Conservation (phyloP, 2,797 vertebrate genomes). For the Cynodonichthys magdalenae region DNA sequence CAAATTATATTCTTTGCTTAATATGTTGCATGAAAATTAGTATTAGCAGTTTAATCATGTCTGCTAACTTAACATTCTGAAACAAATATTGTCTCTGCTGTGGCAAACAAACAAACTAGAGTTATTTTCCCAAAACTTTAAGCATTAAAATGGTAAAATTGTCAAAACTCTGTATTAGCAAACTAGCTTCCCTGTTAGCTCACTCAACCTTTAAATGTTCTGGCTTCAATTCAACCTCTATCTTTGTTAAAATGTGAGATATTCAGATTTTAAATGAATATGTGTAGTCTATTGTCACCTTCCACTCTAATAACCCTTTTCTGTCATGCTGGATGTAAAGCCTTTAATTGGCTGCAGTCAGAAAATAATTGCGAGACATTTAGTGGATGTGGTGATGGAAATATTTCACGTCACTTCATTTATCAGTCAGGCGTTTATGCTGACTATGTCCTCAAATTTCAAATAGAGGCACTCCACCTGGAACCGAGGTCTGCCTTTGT, state of each 20-base stretch:
- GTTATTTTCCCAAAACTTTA: no score
- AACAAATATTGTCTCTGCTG: no score
- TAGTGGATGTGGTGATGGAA: conserved; percentile 14
- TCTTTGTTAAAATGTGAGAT: conserved; percentile 44
- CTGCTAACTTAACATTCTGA: no score
- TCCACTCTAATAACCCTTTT: conserved; percentile 2
- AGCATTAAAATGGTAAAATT: no score
- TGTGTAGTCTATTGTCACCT: conserved; percentile 11
- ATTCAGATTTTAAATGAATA: conserved; percentile 23
- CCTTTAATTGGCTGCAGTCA: conserved; percentile 43
- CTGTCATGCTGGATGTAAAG: conserved; percentile 27
- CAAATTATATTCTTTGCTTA: no score
- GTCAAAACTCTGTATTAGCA: no score
- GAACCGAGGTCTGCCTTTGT: conserved; percentile 32
- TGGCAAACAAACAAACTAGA: no score
- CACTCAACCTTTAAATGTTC: not conserved
- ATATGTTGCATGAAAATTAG: no score
- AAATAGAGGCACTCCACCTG: conserved; percentile 26
- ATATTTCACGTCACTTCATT: conserved; percentile 30
- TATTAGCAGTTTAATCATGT: no score
- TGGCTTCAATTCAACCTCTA: conserved; percentile 8
- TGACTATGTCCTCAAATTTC: conserved; percentile 40
- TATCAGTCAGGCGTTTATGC: conserved; percentile 52
- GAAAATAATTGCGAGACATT: conserved; percentile 33
- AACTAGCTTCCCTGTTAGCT: not conserved